phyloP scores from a whole-genome alignment of 2,113 vertebrate genomes.

The Cheirogaleus medius region DNA sequence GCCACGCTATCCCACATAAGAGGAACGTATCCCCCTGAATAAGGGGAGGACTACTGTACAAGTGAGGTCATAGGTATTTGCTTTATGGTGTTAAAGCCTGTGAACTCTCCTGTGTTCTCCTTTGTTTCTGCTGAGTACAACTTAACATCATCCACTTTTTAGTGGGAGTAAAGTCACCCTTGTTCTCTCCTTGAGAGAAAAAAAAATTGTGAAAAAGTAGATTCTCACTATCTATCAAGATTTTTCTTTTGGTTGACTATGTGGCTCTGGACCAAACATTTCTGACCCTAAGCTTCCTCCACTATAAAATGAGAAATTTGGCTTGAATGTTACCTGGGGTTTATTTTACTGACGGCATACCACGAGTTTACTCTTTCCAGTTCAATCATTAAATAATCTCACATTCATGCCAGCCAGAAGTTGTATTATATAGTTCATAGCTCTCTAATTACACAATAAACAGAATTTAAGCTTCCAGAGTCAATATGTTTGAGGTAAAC shows the following conservation, averaged over 20 bases:
- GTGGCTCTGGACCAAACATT: background rate
- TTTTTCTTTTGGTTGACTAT: background rate
- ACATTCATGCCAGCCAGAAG: background rate
- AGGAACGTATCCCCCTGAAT: background rate
- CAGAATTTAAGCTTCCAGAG: background rate
- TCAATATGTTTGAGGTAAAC: background rate
- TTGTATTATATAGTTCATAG: background rate
- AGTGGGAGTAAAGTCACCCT: background rate
- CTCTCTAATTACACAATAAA: background rate
- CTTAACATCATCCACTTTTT: background rate
- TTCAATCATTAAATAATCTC: background rate
- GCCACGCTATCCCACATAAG: background rate
- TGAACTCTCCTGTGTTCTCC: background rate
- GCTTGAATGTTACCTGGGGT: background rate
- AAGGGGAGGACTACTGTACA: background rate
- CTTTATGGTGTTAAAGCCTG: background rate
- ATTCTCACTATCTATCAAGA: background rate
- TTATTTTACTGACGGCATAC: background rate
- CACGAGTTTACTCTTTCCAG: background rate
- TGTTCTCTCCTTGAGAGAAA: background rate
- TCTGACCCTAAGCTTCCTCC: background rate
- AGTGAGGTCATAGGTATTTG: background rate
- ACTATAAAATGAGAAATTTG: no score
- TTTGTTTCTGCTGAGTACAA: background rate
- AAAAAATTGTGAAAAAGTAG: background rate